phyloP scores from a whole-genome alignment of 2,797 vertebrate genomes.

The Orientallactaga sibirica region DNA sequence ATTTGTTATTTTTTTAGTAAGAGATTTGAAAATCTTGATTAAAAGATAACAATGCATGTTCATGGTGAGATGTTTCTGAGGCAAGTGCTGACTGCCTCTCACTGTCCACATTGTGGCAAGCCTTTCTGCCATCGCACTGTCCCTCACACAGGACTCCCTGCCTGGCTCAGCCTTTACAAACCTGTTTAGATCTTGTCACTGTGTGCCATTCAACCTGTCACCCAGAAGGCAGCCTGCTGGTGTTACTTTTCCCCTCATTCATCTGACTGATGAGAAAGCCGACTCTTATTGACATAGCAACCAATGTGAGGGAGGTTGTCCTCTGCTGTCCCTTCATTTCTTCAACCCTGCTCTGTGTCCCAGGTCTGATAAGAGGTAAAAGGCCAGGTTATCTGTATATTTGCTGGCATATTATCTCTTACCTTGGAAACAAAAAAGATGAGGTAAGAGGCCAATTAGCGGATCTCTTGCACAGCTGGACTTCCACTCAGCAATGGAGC shows the following conservation, averaged over 20 bases:
- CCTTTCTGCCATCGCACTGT: background rate
- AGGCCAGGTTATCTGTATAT: no score
- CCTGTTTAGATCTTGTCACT: background rate
- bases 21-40: conserved; percentile 2
- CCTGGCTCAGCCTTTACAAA: background rate
- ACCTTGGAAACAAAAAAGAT: no score
- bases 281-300: background rate
- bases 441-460: background rate
- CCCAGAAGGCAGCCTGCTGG: background rate
- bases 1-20: background rate
- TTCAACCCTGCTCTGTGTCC: background rate
- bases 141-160: background rate
- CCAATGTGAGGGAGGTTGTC: background rate
- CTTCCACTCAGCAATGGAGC: background rate
- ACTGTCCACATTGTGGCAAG: no score
- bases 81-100: background rate
- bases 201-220: background rate
- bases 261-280: background rate
- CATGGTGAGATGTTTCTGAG: background rate
- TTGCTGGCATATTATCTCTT: no score
- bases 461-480: background rate
- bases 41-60: background rate
- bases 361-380: background rate
- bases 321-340: background rate
- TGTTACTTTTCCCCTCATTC: background rate